Evolutionary conservation across 2,797 vertebrate genomes (phyloP).

Genomic region (Sebastolobus altivelis): DNA sequence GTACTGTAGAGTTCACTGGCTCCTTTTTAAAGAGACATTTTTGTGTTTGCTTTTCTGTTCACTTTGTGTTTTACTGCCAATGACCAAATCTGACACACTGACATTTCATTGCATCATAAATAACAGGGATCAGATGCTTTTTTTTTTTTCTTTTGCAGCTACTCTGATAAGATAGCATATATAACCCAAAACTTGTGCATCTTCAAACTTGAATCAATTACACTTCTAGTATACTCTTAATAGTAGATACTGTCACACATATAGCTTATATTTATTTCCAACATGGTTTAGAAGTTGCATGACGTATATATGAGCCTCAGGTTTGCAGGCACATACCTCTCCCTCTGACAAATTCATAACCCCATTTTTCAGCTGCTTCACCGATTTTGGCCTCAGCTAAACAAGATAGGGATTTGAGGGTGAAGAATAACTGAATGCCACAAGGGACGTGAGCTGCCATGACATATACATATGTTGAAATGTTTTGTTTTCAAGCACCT

Average conservation of each 20-base stretch:
- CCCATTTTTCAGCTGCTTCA: not conserved
- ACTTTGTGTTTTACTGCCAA: not conserved
- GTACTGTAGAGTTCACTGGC: not conserved
- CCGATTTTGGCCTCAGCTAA: not conserved
- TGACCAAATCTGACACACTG: not conserved
- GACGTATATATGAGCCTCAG: not conserved
- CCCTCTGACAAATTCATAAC: not conserved
- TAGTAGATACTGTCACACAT: not conserved
- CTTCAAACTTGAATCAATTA: not conserved
- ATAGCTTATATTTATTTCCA: not conserved
- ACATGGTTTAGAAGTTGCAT: not conserved
- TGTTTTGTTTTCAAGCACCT: slow-evolving; percentile 3
- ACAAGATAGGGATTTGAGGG: not conserved
- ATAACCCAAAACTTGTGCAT: not conserved
- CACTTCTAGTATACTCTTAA: not conserved
- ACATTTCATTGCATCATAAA: not conserved
- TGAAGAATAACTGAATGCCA: not conserved
- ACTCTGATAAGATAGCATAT: not conserved
- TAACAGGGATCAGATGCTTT: not conserved
- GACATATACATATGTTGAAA: not conserved
- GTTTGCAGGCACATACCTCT: not conserved
- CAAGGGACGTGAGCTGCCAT: not conserved
- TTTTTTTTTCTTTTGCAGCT: not conserved
- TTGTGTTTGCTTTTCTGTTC: not conserved
- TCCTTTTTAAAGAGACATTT: not conserved